Evolutionary conservation across 2,113 vertebrate genomes (phyloP), one percentile per base, ranked within the genome.

Genomic region (Menidia beryllina): DNA sequence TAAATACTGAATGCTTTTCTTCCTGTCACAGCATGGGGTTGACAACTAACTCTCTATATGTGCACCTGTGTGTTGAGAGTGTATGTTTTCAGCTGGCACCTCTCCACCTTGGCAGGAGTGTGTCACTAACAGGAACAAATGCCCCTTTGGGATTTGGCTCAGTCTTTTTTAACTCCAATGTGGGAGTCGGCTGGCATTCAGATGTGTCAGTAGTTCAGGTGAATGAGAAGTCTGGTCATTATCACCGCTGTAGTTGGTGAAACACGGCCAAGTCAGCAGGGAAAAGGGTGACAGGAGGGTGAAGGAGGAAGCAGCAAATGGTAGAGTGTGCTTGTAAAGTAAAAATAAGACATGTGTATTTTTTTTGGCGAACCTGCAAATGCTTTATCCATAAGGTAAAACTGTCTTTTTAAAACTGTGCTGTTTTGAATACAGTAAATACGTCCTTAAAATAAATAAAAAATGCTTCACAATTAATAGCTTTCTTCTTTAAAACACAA

Each of bases 81-180:
- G 83, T 79, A 65, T 89, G 75, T 86, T 87, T 89, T 88, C 77
- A 82, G 75, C 81, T 90, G 86, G 86, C 86, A 83, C 66, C 74
- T 76, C 67, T 82, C 79, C 84, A 45, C n/a, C 50, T 84, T 89
- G 86, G 86, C 89, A 88, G 77, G 73, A 53, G 56, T 4, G 19
- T n/a, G 67, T 84, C 84, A 82, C 65, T 66, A n/a, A 23, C 81
- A 79, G 84, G 73, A 82, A 79, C 89, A 90, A 88, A 90, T 91
- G 88, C 87, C 84, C 87, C 87, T 89, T 87, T 87, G 88, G 83
- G 83, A 71, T 91, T 88, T 83, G 76, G 73, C 84, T 80, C 17
- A 12, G 63, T 80, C n/a, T 34, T 30, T 83, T 87, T 66, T 21
- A 19, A 74, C 80, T 79, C 62, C 51, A 39, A 71, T 52, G 63